Base-by-base conservation (phyloP, 2,888 invertebrate genomes). In the Ganaspis brasiliensis region DNA sequence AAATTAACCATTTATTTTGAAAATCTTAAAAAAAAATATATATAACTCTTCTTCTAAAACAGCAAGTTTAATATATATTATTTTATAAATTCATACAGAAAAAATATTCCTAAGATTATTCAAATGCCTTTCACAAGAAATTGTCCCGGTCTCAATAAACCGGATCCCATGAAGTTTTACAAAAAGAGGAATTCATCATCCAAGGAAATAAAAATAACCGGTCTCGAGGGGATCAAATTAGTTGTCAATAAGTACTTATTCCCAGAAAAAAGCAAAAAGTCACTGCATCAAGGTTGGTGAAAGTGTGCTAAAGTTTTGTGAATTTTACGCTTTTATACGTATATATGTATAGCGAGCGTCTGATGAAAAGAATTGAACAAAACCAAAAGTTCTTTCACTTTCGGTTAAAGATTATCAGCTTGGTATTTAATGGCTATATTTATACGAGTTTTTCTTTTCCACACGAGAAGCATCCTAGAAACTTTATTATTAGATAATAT, bases 201-300 rank as follows among this genome's bases (percentile, higher is more conserved):
- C 67, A 55, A 45, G 4, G 2, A 61, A 19, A 56, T 37, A 61
- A 56, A 56, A 57, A 76, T 37, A 45, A 75, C 63, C 24, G 57
- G 49, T 31, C 10, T 26, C 37, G 45, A 19, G 70, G 56, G 56
- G 70, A 73, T 52, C 16, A 63, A 35, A 16, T 35, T 31, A 26
- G 14, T 56, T 59, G 24, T 56, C 55, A 21, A 57, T 40, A 31
- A 31, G 31, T 59, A 37, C 35, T 40, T 63, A 45, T 74, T 55
- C 40, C 12, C 12, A 61, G 61, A 61, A 35, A 61, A 37, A 35
- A 19, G 37, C 10, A 16, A 78, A 63, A 61, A 70, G 76, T 45
- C 76, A 72, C 24, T 56, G 71, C 72, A 67, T 37, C 73, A 31
- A 49, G 75, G 67, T 31, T 67, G 76, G 79, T 74, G 79, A 79